phyloP scores from a whole-genome alignment of 2,113 vertebrate genomes.

The Carassius gibelio region DNA sequence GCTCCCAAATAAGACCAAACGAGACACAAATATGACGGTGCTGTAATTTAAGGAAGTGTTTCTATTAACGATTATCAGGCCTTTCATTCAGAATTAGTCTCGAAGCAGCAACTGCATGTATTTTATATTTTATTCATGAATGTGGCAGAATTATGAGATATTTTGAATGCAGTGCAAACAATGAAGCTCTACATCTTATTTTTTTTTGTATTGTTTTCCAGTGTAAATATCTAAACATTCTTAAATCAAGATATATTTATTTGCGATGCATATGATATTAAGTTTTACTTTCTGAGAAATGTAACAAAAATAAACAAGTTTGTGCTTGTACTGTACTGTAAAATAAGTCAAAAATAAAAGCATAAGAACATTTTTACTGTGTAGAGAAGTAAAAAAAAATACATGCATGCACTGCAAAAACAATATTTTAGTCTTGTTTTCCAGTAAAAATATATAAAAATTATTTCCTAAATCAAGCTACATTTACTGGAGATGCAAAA shows the following conservation, averaged over 20 bases:
- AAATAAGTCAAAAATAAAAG: no score
- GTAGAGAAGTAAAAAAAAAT: no score
- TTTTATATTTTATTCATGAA: not conserved
- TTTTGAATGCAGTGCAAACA: not conserved
- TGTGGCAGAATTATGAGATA: not conserved
- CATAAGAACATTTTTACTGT: no score
- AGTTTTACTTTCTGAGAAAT: not conserved
- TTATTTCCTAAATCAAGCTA: not conserved
- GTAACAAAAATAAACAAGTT: no score
- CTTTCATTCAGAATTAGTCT: no score
- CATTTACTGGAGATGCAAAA: not conserved
- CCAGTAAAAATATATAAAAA: not conserved
- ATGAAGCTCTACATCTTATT: no score
- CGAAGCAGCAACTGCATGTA: no score
- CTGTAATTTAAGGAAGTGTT: not conserved
- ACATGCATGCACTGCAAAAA: no score
- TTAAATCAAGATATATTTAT: not conserved
- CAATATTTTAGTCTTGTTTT: not conserved
- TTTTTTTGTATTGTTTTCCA: no score
- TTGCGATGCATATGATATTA: not conserved
- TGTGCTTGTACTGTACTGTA: no score
- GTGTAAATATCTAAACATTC: not conserved
- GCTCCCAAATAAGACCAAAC: not conserved
- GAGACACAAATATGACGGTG: not conserved
- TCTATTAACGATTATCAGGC: not conserved